phyloP scores from a whole-genome alignment of 2,888 invertebrate genomes.

The Teinopalpus imperialis region DNA sequence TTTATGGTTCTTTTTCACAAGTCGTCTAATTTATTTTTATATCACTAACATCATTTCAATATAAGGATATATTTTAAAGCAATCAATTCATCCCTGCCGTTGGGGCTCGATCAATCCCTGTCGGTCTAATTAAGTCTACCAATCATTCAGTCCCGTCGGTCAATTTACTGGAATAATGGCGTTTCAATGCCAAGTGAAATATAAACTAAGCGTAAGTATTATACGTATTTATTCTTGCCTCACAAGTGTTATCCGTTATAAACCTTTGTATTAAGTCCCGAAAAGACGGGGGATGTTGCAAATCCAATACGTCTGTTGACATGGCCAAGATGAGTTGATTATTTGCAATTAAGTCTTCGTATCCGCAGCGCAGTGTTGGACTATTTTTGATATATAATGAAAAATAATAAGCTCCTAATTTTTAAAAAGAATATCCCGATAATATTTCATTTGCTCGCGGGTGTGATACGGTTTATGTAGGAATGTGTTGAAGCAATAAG shows the following conservation, averaged over 20 bases:
- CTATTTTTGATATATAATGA: no score
- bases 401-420: no score
- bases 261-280: no score
- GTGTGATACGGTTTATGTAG: constrained; percentile 67
- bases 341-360: no score
- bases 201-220: not conserved
- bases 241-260: no score
- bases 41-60: not conserved
- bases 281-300: no score
- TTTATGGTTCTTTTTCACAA: no score
- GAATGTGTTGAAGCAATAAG: constrained; percentile 71
- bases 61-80: constrained; percentile 5
- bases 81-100: constrained; percentile 11
- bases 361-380: no score
- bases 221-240: no score
- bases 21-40: not conserved
- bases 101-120: constrained; percentile 10
- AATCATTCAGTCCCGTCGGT: constrained; percentile 14
- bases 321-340: no score
- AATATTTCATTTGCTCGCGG: constrained; percentile 72
- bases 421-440: no score
- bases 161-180: constrained; percentile 19
- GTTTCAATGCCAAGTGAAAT: constrained; percentile 15
- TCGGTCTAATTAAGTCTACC: constrained; percentile 21
- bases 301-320: no score